Evolutionary conservation across 1,140 invertebrate genomes (phyloP), one percentile per base, ranked within the genome.

Genomic region (Diorhabda elongata): DNA sequence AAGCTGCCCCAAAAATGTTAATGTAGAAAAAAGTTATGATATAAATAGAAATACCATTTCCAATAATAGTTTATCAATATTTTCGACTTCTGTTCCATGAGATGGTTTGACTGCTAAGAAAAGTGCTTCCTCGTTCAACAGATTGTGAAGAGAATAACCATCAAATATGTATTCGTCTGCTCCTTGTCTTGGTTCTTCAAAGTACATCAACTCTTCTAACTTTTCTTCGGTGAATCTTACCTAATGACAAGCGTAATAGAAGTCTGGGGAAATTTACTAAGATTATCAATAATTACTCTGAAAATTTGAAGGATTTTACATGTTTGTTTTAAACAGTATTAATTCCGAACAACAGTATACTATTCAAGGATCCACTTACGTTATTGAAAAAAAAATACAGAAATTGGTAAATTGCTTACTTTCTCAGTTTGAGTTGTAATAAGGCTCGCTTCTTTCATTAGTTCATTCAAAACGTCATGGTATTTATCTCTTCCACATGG

Each of bases 401-500:
- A 26, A 26, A 26, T 26, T 26, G 26, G 1, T 26, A 26, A 26
- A 2, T 26, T 52, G 68, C 44, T 68, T 69, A 77, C 76, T 67
- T 76, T 77, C 58, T 77, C 76, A 3, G 69, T 74, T 65, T 74
- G 70, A 11, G 64, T 63, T 11, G 75, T 69, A 4, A 61, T 64
- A 42, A 78, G 44, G 5, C 76, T 74, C 26, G 75, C 76, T 52
- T 78, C 76, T 41, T 71, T 70, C 4, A 75, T 11, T 4, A 75
- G 69, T 9, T 77, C 74, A 74, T 82, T 42, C 44, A 79, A 62
- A 7, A 78, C 71, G 42, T 77, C 74, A n/a, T 65, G 52, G 52
- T 74, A 75, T 47, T 67, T 74, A 42, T 76, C 75, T 56, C 60
- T 75, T 2, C 76, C 76, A 65, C 78, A 74, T 2, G 78, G 78